Conservation (phyloP, 2,888 invertebrate genomes). For the Nymphalis c-album region DNA sequence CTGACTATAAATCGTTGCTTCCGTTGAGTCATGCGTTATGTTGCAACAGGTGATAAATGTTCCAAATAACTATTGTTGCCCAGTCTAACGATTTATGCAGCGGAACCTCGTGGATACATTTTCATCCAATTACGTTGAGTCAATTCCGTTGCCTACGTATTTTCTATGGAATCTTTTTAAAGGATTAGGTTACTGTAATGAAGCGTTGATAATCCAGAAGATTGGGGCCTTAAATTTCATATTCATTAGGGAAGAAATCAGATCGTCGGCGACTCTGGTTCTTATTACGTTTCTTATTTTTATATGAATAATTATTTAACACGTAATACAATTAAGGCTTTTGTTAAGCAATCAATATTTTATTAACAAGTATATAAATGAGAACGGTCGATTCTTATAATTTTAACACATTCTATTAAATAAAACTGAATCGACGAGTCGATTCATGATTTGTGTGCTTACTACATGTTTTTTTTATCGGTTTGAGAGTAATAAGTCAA, state of each 20-base stretch:
- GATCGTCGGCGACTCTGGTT: neutral
- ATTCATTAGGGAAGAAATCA: neutral
- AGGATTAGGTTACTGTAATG: conserved; percentile 15
- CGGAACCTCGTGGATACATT: conserved; percentile 14
- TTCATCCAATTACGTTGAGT: conserved; percentile 27
- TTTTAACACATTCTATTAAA: too few species aligned
- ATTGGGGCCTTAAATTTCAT: neutral
- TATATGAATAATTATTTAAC: too few species aligned
- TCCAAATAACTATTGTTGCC: conserved; percentile 5
- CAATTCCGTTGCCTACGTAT: conserved; percentile 18
- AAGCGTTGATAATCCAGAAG: conserved; percentile 1
- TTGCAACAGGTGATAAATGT: conserved; percentile 32
- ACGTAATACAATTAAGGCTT: too few species aligned
- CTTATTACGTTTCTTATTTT: too few species aligned
- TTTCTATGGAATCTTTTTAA: conserved; percentile 27
- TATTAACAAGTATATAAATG: too few species aligned
- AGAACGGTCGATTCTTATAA: too few species aligned
- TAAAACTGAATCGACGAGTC: too few species aligned
- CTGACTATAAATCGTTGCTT: conserved; percentile 17
- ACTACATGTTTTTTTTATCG: too few species aligned
- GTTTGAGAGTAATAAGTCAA: too few species aligned
- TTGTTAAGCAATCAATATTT: too few species aligned
- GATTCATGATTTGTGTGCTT: too few species aligned
- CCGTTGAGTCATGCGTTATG: conserved; percentile 28
- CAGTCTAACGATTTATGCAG: conserved; percentile 7